Evolutionary conservation across 2,113 vertebrate genomes (phyloP).

Genomic region (Aplodontia rufa): DNA sequence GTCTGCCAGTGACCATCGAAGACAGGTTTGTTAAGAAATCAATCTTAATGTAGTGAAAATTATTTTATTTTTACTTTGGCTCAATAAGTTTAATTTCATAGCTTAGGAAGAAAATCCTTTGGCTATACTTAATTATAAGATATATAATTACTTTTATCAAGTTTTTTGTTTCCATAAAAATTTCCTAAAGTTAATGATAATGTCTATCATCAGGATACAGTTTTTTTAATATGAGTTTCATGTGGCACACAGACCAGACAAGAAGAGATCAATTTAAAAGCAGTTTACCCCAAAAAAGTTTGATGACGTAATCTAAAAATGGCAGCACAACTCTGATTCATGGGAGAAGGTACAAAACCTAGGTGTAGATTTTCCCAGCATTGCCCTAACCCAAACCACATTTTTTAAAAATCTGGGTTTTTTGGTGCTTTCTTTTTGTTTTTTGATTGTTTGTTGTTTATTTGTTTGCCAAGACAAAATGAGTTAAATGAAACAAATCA

Average conservation of each 20-base stretch:
- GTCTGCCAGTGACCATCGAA: constrained; percentile 75
- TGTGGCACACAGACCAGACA: neutral
- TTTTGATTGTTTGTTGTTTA: too few species aligned
- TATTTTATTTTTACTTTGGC: neutral
- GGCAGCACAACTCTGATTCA: neutral
- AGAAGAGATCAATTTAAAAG: neutral
- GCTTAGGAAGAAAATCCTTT: neutral
- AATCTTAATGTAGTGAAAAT: neutral
- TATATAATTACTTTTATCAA: constrained; percentile 7
- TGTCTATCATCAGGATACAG: neutral
- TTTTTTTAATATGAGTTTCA: neutral
- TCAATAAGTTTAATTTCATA: constrained; percentile 48
- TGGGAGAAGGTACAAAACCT: neutral
- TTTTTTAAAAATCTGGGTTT: neutral
- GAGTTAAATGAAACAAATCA: constrained; percentile 12
- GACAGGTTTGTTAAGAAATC: constrained; percentile 81
- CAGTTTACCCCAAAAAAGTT: neutral
- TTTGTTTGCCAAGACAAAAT: neutral
- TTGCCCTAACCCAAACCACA: neutral
- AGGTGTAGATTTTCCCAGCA: neutral
- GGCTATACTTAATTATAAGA: neutral
- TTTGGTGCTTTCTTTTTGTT: too few species aligned
- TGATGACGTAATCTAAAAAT: neutral
- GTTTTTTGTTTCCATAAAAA: neutral
- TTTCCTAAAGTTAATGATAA: constrained; percentile 30